Conservation (phyloP, 2,797 vertebrate genomes). For the Parauchenoglanis ngamensis region DNA sequence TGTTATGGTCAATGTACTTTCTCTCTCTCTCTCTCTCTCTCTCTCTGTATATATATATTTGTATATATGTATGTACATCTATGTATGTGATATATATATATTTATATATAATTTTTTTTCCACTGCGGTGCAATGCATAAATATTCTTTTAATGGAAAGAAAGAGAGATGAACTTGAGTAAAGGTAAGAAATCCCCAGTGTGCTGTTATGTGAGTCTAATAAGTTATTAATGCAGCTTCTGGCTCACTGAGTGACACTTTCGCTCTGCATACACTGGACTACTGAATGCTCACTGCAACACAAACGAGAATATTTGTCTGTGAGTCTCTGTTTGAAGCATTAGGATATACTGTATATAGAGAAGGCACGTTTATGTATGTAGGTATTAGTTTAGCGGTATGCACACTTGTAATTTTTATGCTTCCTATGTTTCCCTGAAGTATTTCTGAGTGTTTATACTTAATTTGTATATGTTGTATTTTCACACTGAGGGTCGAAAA, state of each 20-base stretch:
- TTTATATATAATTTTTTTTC: background rate
- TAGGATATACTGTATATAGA: background rate
- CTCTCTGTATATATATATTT: background rate
- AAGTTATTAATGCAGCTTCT: conserved; percentile 33
- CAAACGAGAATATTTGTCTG: background rate
- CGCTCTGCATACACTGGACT: background rate
- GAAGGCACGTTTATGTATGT: background rate
- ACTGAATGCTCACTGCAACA: background rate
- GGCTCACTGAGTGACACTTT: conserved; percentile 20
- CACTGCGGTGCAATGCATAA: conserved; percentile 12
- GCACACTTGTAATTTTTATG: no score
- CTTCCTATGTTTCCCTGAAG: no score
- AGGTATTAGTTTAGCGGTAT: no score
- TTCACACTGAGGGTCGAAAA: no score
- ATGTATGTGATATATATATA: no score
- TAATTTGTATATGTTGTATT: no score
- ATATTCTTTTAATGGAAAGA: conserved; percentile 36
- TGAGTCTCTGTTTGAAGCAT: background rate
- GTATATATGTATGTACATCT: no score
- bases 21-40: background rate
- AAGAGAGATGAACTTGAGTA: conserved; percentile 24
- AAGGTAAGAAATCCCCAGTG: conserved; percentile 35
- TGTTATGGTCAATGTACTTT: conserved; percentile 39
- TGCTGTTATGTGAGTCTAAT: conserved; percentile 21
- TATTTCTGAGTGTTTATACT: no score